Evolutionary conservation across 2,113 vertebrate species (phyloP).

Genomic region (Equus quagga): DNA sequence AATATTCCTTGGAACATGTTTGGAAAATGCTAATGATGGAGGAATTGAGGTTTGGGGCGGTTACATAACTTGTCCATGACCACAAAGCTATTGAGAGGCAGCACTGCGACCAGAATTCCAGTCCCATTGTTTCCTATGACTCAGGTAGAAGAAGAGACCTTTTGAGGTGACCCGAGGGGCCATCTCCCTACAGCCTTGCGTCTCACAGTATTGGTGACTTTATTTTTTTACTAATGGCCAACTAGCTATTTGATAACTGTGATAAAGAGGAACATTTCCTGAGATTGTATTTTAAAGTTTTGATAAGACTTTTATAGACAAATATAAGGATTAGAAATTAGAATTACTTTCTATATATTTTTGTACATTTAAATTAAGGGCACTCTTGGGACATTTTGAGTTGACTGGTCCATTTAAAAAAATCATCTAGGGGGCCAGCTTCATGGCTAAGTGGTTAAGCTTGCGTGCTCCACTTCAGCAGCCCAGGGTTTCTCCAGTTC

Average conservation of each 20-base stretch:
- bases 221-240: not conserved
- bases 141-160: not conserved
- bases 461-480: no score
- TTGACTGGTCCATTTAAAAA: not conserved
- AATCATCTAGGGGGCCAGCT: no score
- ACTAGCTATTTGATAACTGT: not conserved
- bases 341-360: not conserved
- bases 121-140: not conserved
- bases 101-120: not conserved
- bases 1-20: not conserved
- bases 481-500: no score
- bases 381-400: conserved; percentile 21
- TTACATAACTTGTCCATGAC: not conserved
- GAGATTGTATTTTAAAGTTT: conserved; percentile 48
- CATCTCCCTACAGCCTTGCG: no score
- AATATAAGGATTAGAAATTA: not conserved
- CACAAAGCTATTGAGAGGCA: not conserved
- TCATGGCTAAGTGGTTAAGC: no score
- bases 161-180: not conserved
- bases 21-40: not conserved
- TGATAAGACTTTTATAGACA: conserved; percentile 34
- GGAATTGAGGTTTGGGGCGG: not conserved
- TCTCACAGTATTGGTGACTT: not conserved
- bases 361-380: conserved; percentile 33
- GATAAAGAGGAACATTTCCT: conserved; percentile 32